Conservation (phyloP, 2,888 invertebrate species). For the Platypus cylindrus region DNA sequence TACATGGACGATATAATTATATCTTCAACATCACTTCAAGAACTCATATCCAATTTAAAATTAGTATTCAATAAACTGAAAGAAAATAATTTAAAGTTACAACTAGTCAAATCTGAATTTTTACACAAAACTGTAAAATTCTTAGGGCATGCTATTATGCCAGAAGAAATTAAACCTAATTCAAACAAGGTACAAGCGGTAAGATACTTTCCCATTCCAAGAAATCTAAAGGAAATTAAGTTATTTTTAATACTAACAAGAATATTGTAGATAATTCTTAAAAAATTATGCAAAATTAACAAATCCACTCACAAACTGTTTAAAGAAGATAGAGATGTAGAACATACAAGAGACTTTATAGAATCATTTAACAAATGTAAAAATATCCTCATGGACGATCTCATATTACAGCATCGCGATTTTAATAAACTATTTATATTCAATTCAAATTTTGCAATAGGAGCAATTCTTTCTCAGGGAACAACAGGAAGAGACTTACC, state of each 20-base stretch:
- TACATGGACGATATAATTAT: too few species aligned
- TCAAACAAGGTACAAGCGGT: conserved; percentile 1
- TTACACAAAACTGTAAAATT: not conserved
- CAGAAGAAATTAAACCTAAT: conserved; percentile 1
- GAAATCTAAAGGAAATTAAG: conserved; percentile 5
- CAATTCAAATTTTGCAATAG: conserved; percentile 5
- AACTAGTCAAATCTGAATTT: not conserved
- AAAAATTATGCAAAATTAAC: conserved; percentile 5
- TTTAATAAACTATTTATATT: conserved; percentile 3
- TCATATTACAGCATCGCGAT: conserved; percentile 3
- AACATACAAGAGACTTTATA: not conserved
- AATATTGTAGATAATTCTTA: conserved; percentile 3
- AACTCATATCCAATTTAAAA: not conserved
- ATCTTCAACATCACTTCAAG: not conserved
- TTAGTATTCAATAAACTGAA: not conserved
- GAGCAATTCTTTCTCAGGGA: conserved; percentile 9
- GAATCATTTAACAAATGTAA: conserved; percentile 1
- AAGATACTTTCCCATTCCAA: conserved; percentile 3
- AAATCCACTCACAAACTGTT: conserved; percentile 3
- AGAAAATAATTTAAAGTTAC: conserved; percentile 2
- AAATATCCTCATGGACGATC: conserved; percentile 1
- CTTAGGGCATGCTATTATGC: not conserved
- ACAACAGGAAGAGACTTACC: conserved; percentile 11
- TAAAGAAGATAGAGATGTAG: conserved; percentile 2
- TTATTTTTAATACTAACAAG: conserved; percentile 4